Evolutionary conservation across 2,113 vertebrate species (phyloP).

Genomic region (Daboia siamensis): DNA sequence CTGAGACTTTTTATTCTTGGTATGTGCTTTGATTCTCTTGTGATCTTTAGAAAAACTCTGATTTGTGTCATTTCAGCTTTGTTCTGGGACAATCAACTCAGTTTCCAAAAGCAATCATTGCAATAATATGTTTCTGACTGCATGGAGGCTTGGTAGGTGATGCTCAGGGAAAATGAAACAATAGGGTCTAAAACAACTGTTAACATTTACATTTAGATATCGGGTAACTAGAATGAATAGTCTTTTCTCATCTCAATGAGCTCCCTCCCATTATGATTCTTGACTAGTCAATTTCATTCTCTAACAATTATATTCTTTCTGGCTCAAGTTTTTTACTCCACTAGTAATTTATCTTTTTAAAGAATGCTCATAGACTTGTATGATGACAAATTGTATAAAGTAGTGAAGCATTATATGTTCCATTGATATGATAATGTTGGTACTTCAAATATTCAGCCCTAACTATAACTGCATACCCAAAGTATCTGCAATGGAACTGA

Average conservation of each 20-base stretch:
- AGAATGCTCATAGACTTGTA: not conserved
- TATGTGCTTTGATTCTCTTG: not conserved
- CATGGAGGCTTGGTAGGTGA: not conserved
- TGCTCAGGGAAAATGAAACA: not conserved
- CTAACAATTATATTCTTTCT: not conserved
- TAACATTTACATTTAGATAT: not conserved
- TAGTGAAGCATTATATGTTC: not conserved
- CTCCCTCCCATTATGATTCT: not conserved
- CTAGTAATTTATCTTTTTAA: not conserved
- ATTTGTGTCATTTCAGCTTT: not conserved
- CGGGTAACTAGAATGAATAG: not conserved
- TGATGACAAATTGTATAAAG: not conserved
- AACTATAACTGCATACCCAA: not conserved
- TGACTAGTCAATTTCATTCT: not conserved
- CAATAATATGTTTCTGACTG: not conserved
- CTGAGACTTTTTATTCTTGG: not conserved
- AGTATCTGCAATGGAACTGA: not conserved
- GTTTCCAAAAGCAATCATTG: not conserved
- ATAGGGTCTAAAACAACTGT: not conserved
- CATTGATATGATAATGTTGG: not conserved
- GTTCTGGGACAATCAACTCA: not conserved
- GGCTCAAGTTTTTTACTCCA: not conserved
- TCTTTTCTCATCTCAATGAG: not conserved
- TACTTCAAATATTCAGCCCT: not conserved
- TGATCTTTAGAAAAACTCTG: not conserved